Evolutionary conservation across 2,797 vertebrate genomes (phyloP).

Genomic region (Microchirus variegatus): DNA sequence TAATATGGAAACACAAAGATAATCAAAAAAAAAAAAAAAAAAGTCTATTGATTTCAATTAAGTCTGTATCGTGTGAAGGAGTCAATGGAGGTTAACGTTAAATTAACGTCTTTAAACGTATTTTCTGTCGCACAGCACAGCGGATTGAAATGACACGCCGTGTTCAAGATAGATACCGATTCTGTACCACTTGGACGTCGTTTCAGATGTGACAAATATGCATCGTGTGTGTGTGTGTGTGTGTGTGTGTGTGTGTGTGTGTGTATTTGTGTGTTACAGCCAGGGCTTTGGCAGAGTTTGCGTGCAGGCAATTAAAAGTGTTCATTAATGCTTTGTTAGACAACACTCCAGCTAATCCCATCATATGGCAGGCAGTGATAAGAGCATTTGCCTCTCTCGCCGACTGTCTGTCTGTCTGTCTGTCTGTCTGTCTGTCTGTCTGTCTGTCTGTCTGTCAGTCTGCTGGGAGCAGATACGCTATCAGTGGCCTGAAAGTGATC

Average conservation of each 20-base stretch:
- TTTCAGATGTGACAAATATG: conserved; percentile 45
- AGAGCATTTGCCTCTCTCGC: conserved; percentile 64
- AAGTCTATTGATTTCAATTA: conserved; percentile 53
- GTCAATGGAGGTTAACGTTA: conserved; percentile 31
- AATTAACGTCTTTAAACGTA: conserved; percentile 30
- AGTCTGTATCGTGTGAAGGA: conserved; percentile 14
- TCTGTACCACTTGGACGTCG: conserved; percentile 40
- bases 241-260: conserved; percentile 13
- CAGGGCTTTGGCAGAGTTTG: conserved; percentile 52
- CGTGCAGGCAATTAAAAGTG: conserved; percentile 77
- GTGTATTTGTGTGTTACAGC: conserved; percentile 36
- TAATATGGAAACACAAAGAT: conserved; percentile 16
- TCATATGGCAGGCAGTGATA: conserved; percentile 78
- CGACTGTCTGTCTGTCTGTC: conserved; percentile 57
- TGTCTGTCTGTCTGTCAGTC: conserved; percentile 57
- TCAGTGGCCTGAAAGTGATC: conserved; percentile 62
- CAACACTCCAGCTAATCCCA: conserved; percentile 75
- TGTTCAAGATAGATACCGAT: conserved; percentile 42
- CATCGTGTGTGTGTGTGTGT: conserved; percentile 26
- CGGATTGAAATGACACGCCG: conserved; percentile 24
- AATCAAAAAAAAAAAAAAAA: conserved; percentile 18
- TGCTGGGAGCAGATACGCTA: conserved; percentile 73
- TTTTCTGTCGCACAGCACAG: conserved; percentile 16
- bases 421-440: no score
- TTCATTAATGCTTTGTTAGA: conserved; percentile 78